phyloP scores from a whole-genome alignment of 1,140 invertebrate species.

The Colletes latitarsis region DNA sequence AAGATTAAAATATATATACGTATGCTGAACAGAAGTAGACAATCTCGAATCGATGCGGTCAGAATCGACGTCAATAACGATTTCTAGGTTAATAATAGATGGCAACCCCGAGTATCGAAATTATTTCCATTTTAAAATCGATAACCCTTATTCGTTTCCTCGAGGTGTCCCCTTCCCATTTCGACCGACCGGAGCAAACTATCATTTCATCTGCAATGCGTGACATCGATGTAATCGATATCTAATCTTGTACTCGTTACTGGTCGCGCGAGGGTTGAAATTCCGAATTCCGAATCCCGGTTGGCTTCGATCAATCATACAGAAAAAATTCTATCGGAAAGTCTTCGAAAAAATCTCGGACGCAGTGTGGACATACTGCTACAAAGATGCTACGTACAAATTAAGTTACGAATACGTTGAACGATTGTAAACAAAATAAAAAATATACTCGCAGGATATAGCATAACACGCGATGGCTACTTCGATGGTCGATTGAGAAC shows the following conservation, averaged over 20 bases:
- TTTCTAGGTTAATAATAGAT: neutral
- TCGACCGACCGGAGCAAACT: constrained; percentile 29
- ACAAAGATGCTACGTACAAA: too few species aligned
- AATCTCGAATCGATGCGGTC: too few species aligned
- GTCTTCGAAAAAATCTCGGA: neutral
- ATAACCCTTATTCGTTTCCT: constrained; percentile 29
- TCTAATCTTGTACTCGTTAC: constrained; percentile 61
- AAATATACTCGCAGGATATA: too few species aligned
- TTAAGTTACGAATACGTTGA: too few species aligned
- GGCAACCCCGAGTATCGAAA: neutral
- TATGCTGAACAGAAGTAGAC: too few species aligned
- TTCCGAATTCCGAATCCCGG: constrained; percentile 17
- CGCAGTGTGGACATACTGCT: neutral
- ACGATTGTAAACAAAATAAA: too few species aligned
- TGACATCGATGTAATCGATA: constrained; percentile 57
- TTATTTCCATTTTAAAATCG: constrained; percentile 21
- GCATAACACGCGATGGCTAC: too few species aligned
- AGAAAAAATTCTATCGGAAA: neutral
- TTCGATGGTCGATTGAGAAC: too few species aligned
- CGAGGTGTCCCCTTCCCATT: constrained; percentile 21
- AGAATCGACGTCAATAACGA: constrained; percentile 4
- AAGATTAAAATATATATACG: too few species aligned
- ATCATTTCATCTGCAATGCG: constrained; percentile 51
- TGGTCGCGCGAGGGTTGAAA: constrained; percentile 7
- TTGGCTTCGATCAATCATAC: constrained; percentile 44